Evolutionary conservation across 1,140 invertebrate species (phyloP).

Genomic region (Mesaphorura yosii): DNA sequence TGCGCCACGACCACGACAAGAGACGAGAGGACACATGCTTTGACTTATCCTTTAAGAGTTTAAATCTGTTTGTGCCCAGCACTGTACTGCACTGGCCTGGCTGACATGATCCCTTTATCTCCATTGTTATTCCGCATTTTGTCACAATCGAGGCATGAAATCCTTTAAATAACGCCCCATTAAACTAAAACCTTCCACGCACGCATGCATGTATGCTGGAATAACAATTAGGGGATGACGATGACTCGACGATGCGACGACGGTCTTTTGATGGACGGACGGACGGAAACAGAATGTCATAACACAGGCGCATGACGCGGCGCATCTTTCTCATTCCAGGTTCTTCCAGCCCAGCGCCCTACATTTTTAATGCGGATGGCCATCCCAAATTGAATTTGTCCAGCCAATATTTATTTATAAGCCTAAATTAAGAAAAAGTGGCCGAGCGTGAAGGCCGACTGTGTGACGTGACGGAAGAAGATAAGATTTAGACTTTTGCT

Average conservation of each 20-base stretch:
- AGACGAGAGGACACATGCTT: neutral
- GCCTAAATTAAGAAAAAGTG: neutral
- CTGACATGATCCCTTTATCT: neutral
- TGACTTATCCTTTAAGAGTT: neutral
- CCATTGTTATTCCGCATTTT: neutral
- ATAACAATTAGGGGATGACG: too few relatives aligned
- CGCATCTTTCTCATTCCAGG: neutral
- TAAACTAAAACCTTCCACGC: constrained; percentile 3
- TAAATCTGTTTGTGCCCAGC: neutral
- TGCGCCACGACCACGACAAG: too few relatives aligned
- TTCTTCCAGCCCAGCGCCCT: neutral
- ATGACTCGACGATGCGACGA: neutral
- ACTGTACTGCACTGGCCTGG: neutral
- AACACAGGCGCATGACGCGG: neutral
- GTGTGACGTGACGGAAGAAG: too few relatives aligned
- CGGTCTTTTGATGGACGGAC: neutral
- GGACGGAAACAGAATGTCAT: too few relatives aligned
- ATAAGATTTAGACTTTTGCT: too few relatives aligned
- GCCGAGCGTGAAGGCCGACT: neutral
- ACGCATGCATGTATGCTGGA: too few relatives aligned
- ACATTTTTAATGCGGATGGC: neutral
- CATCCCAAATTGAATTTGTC: neutral
- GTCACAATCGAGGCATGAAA: constrained; percentile 12
- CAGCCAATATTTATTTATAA: neutral
- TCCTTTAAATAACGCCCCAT: constrained; percentile 5